phyloP scores from a whole-genome alignment of 2,113 vertebrate species.

The Tupaia chinensis region DNA sequence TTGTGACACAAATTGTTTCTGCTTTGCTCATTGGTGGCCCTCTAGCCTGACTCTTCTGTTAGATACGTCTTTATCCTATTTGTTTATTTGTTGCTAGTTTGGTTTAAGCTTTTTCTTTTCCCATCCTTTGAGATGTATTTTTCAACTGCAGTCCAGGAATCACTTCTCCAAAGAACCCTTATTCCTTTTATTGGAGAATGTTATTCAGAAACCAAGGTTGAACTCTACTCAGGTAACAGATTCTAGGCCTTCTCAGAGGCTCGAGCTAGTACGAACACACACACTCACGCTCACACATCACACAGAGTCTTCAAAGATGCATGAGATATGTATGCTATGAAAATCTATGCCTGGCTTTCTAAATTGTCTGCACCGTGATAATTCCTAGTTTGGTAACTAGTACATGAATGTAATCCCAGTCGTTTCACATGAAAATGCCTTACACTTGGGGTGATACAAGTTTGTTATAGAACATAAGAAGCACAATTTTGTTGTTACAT shows the following conservation, averaged over 20 bases:
- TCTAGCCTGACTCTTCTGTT: neutral
- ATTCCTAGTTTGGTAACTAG: neutral
- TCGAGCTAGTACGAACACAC: neutral
- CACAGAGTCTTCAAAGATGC: too few relatives aligned
- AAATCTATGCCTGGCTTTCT: too few relatives aligned
- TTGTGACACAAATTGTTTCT: neutral
- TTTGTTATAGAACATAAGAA: neutral
- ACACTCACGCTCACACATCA: neutral
- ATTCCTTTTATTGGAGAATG: neutral
- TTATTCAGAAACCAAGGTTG: neutral
- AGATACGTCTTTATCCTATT: fast-evolving
- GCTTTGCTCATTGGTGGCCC: neutral
- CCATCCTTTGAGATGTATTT: neutral
- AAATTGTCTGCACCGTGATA: too few relatives aligned
- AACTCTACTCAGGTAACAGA: neutral
- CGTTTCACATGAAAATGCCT: too few relatives aligned
- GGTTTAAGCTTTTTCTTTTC: neutral
- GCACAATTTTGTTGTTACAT: neutral
- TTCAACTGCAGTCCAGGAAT: neutral
- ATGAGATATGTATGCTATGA: too few relatives aligned
- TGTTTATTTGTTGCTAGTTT: neutral
- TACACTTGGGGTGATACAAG: neutral
- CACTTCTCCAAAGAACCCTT: neutral
- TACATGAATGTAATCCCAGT: neutral
- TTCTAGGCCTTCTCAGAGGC: neutral